Evolutionary conservation across 2,888 invertebrate genomes (phyloP).

Genomic region (Calliopum simillimum): DNA sequence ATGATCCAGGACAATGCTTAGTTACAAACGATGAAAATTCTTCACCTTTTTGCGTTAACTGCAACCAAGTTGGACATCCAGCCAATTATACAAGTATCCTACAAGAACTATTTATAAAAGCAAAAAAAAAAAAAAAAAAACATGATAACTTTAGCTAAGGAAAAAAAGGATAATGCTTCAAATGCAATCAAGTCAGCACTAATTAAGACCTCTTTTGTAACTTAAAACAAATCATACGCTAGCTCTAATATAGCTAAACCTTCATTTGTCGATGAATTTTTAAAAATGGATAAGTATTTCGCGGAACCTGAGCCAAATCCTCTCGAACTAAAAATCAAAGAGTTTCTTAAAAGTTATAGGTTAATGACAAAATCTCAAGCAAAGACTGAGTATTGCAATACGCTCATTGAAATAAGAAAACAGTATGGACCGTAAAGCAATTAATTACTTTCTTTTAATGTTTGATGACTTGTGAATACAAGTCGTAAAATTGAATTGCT

Average conservation of each 20-base stretch:
- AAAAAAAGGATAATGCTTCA: background rate
- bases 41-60: slow-evolving; percentile 13
- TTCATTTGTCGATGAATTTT: slow-evolving; percentile 6
- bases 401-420: background rate
- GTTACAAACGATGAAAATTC: slow-evolving; percentile 4
- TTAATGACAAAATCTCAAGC: slow-evolving; percentile 5
- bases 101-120: slow-evolving; percentile 4
- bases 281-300: slow-evolving; percentile 8
- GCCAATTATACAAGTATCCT: slow-evolving; percentile 24
- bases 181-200: background rate
- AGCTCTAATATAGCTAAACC: background rate
- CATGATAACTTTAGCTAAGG: background rate
- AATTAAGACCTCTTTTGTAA: background rate
- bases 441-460: slow-evolving; percentile 23
- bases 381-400: slow-evolving; percentile 9
- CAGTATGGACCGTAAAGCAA: slow-evolving; percentile 12
- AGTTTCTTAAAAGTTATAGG: slow-evolving; percentile 4
- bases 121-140: slow-evolving; percentile 1
- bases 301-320: background rate
- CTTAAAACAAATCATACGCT: slow-evolving; percentile 7
- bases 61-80: slow-evolving; percentile 20
- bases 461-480: slow-evolving; percentile 25
- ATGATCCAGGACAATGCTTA: slow-evolving; percentile 3
- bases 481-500: slow-evolving; percentile 8
- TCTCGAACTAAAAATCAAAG: slow-evolving; percentile 3